phyloP scores from a whole-genome alignment of 2,888 invertebrate genomes.

The Alloscopus bannaensis region DNA sequence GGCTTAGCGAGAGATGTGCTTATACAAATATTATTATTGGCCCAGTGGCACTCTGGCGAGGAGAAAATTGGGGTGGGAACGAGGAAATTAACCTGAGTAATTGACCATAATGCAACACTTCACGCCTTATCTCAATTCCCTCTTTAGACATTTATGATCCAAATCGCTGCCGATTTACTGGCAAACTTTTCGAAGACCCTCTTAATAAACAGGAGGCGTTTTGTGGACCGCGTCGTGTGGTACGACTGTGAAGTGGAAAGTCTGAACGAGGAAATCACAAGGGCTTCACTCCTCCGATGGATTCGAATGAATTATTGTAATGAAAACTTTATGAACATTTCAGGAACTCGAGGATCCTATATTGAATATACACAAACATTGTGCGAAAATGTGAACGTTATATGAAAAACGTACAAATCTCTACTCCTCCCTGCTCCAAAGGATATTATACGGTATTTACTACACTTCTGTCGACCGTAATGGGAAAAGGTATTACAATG shows the following conservation, averaged over 20 bases:
- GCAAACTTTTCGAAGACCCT: constrained; percentile 51
- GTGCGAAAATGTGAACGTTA: too few species aligned
- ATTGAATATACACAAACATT: too few species aligned
- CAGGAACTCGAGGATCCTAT: too few species aligned
- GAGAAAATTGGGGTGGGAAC: constrained; percentile 45
- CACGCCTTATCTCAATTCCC: constrained; percentile 57
- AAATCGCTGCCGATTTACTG: constrained; percentile 58
- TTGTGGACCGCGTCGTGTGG: background rate
- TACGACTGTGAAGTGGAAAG: background rate
- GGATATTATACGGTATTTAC: too few species aligned
- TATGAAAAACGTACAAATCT: too few species aligned
- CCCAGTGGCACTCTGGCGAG: background rate
- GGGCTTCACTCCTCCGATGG: background rate
- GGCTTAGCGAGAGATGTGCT: too few species aligned
- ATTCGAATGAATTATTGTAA: constrained; percentile 44
- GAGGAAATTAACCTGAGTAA: constrained; percentile 64
- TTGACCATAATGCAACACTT: constrained; percentile 65
- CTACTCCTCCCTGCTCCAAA: too few species aligned
- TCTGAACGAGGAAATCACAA: background rate
- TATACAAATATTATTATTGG: too few species aligned
- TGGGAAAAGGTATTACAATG: too few species aligned
- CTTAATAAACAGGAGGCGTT: too few species aligned
- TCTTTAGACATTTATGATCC: constrained; percentile 60
- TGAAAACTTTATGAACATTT: constrained; percentile 36
- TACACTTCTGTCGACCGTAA: background rate